Conservation (phyloP, 2,888 invertebrate species). For the Alentia gelatinosa region DNA sequence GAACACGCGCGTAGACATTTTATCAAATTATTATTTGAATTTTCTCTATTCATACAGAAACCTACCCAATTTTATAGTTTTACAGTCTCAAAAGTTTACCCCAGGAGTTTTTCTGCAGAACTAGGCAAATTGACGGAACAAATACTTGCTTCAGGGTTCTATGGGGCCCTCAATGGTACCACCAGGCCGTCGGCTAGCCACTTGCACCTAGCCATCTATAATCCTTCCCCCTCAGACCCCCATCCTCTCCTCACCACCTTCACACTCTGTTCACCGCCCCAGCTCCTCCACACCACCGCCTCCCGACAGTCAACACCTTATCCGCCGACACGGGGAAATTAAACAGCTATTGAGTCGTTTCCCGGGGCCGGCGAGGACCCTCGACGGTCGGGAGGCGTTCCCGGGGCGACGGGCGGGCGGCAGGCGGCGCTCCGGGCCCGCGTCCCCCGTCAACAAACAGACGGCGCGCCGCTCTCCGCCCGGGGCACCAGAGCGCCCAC, state of each 20-base stretch:
- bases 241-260: background rate
- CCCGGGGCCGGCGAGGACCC: conserved; percentile 7
- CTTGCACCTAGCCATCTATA: background rate
- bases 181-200: background rate
- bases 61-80: too few species aligned
- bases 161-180: too few species aligned
- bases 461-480: background rate
- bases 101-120: too few species aligned
- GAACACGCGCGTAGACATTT: too few species aligned
- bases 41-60: too few species aligned
- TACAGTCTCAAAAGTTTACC: too few species aligned
- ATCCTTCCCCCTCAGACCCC: background rate
- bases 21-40: too few species aligned
- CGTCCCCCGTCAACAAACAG: conserved; percentile 50
- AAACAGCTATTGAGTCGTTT: conserved; percentile 33
- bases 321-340: conserved; percentile 42
- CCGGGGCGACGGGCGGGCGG: conserved; percentile 47
- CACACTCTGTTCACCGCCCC: background rate
- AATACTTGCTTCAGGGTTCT: too few species aligned
- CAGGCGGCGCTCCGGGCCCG: conserved; percentile 41
- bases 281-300: background rate
- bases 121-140: too few species aligned
- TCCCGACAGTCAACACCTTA: conserved; percentile 37
- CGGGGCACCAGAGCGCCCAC: background rate
- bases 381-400: background rate